Conservation (phyloP, 2,888 invertebrate genomes). For the Chrysolina oricalcia region DNA sequence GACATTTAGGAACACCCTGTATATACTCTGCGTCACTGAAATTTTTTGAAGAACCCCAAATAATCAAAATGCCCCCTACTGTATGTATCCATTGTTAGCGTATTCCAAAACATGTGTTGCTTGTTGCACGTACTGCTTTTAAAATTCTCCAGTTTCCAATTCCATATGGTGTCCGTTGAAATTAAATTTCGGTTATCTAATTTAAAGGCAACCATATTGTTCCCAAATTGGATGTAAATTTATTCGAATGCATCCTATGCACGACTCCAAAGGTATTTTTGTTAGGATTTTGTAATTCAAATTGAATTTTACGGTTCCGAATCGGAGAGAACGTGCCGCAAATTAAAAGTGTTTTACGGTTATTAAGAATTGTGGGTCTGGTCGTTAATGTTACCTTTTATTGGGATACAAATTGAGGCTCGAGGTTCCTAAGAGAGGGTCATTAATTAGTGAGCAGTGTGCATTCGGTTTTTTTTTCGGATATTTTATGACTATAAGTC, state of each 20-base stretch:
- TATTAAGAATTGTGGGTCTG: slow-evolving; percentile 11
- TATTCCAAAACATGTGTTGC: background rate
- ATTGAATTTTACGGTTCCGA: slow-evolving; percentile 38
- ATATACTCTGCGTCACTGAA: no score
- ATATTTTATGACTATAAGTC: background rate
- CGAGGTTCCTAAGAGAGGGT: background rate
- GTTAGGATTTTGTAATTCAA: slow-evolving; percentile 44
- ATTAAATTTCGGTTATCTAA: slow-evolving; percentile 18
- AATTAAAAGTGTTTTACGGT: slow-evolving; percentile 38
- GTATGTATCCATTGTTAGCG: background rate
- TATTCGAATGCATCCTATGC: slow-evolving; percentile 47
- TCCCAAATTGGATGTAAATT: slow-evolving; percentile 51
- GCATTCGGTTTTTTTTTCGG: background rate
- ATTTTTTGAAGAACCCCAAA: no score
- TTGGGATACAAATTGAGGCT: slow-evolving; percentile 12
- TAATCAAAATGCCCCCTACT: background rate
- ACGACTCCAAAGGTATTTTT: slow-evolving; percentile 39
- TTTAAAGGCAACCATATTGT: slow-evolving; percentile 45
- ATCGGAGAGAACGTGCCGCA: slow-evolving; percentile 41
- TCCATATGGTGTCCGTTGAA: slow-evolving; percentile 16
- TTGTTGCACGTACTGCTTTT: background rate
- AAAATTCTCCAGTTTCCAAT: background rate
- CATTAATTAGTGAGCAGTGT: background rate
- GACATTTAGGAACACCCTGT: no score
- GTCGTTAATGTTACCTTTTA: background rate